Evolutionary conservation across 2,797 vertebrate genomes (phyloP).

Genomic region (Catamblyrhynchus diadema): DNA sequence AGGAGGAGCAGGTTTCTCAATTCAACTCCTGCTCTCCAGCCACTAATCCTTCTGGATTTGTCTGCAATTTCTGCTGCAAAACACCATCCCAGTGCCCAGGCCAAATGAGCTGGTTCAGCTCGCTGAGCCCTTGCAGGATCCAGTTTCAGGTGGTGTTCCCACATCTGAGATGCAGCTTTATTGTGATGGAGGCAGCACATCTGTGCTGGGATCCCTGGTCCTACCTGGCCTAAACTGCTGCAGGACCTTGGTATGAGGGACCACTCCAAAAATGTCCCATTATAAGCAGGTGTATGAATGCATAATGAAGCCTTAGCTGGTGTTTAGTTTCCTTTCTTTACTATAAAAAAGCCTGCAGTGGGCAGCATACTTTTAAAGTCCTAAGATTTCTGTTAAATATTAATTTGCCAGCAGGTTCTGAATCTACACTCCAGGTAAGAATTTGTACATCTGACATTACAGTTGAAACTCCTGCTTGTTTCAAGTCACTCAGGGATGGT

Average conservation of each 20-base stretch:
- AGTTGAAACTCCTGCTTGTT: background rate
- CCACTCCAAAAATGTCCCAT: background rate
- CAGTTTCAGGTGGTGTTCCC: background rate
- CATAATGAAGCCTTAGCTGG: background rate
- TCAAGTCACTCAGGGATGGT: background rate
- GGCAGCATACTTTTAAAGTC: background rate
- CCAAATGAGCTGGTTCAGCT: background rate
- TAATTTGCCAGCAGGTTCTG: background rate
- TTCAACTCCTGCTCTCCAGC: background rate
- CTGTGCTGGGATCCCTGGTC: background rate
- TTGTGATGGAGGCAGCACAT: background rate
- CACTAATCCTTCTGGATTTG: background rate
- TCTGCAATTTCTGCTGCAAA: background rate
- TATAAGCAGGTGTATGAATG: accelerated
- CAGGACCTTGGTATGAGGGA: background rate
- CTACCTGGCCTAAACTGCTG: background rate
- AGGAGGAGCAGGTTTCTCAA: background rate
- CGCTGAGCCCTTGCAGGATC: background rate
- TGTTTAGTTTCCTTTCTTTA: background rate
- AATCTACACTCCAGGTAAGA: background rate
- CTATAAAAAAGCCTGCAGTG: background rate
- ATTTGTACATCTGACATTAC: background rate
- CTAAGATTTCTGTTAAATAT: background rate
- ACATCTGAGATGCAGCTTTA: background rate
- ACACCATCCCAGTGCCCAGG: background rate